phyloP scores from a whole-genome alignment of 2,888 invertebrate species.

The Trichacis sp. region DNA sequence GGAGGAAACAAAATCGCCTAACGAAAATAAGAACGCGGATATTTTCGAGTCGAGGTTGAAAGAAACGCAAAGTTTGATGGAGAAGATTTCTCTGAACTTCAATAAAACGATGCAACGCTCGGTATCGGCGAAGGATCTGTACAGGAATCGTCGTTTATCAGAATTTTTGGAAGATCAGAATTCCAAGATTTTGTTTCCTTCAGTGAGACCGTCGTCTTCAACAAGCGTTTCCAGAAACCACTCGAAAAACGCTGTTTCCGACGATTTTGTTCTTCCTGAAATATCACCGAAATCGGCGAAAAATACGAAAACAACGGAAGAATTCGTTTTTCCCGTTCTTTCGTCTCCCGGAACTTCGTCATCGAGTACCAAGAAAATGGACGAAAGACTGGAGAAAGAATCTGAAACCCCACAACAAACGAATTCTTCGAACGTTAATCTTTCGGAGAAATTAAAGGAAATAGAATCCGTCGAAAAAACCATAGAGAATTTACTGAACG shows the following conservation, averaged over 20 bases:
- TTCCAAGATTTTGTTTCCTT: constrained; percentile 52
- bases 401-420: constrained; percentile 4
- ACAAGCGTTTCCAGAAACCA: constrained; percentile 45
- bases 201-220: constrained; percentile 54
- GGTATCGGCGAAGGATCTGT: constrained; percentile 38
- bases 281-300: constrained; percentile 57
- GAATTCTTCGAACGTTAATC: constrained; percentile 22
- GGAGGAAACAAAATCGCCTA: neutral
- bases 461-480: constrained; percentile 48
- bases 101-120: constrained; percentile 32
- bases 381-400: neutral
- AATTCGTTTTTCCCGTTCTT: constrained; percentile 55
- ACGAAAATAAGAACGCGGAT: constrained; percentile 18
- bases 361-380: constrained; percentile 2
- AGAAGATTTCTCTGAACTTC: constrained; percentile 48
- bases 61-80: constrained; percentile 50
- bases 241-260: constrained; percentile 44
- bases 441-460: constrained; percentile 49
- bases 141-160: constrained; percentile 17
- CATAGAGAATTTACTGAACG: constrained; percentile 45
- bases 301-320: constrained; percentile 46
- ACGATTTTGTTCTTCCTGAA: constrained; percentile 55
- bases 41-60: constrained; percentile 47
- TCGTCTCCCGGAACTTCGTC: constrained; percentile 42
- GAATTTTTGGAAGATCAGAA: constrained; percentile 24